Base-by-base conservation (phyloP, 2,113 vertebrate species). In the Ameiurus melas region DNA sequence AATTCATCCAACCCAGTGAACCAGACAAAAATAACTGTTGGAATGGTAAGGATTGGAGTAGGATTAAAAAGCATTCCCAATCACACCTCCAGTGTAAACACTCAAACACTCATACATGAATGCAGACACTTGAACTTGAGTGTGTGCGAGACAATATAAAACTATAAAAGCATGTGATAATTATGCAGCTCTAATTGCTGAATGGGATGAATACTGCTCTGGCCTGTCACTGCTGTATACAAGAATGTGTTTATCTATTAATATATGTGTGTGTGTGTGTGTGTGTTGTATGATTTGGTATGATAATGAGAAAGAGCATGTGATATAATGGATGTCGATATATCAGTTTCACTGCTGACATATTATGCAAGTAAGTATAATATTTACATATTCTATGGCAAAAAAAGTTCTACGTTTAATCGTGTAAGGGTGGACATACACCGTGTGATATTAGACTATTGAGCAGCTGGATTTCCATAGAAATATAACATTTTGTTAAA, bases 131-230 rank as follows among this genome's bases (percentile, higher is more conserved):
- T 30, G 51, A 77, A 14, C 20, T 43, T 43, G 9, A 55, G 77
- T 39, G 60, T 84, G 85, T 90, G 89, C 84, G 91, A 85, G 64
- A 88, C 14, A 55, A 90, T 85, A 73, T 83, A 88, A 86, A 83
- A 58, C 77, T 88, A 83, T 82, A 88, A 68, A 58, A 85, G 82
- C 88, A 39, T 88, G 91, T 91, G 92, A 90, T 91, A 94, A 95
- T 94, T 92, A 92, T 87, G 88, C 73, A 91, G 92, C 91, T 87
- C 91, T 94, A 91, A 93, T 91, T 91, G 90, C 91, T 91, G 88
- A 93, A 94, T 90, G 88, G 85, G 90, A 88, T 92, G 91, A 92
- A 91, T 55, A 78, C 87, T 70, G 92, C 83, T 89, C 87, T 86
- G 87, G 85, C 71, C 64, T 71, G 71, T 78, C 82, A 87, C 86